These are phyloP conservation scores for Polypedilum vanderplanki DNA, from an alignment of 1,140 invertebrate genomes.

Conservation along the genomic window DNA sequence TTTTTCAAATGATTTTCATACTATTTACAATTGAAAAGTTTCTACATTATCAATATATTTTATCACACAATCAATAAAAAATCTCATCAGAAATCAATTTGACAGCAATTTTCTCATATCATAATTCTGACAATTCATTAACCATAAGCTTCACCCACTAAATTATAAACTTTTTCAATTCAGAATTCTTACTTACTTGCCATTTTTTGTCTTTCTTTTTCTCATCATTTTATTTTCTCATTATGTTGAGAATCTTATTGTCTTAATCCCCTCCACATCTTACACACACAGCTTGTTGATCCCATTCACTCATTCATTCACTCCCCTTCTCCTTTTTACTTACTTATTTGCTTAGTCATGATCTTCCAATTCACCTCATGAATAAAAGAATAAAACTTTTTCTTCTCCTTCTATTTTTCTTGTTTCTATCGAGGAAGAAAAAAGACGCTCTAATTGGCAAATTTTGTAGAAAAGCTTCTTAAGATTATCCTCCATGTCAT, in stretches of 20 bases:
- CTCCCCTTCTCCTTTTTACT: background rate
- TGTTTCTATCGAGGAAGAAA: background rate
- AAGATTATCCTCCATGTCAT: constrained; percentile 10
- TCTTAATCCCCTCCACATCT: background rate
- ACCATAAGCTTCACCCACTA: background rate
- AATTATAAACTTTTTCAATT: background rate
- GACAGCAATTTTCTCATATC: background rate
- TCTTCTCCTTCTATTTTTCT: no score
- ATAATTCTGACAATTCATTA: background rate
- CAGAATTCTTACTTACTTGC: background rate
- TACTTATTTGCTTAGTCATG: constrained; percentile 18
- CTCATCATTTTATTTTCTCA: no score
- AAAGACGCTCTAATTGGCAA: constrained; percentile 12
- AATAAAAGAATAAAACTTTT: background rate
- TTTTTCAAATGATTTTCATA: no score
- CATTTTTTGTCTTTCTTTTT: no score
- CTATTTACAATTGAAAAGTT: no score
- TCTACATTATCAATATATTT: no score
- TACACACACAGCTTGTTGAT: constrained; percentile 17
- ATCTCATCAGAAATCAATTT: no score
- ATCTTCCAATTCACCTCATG: constrained; percentile 17
- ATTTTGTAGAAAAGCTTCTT: constrained; percentile 7
- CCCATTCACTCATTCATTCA: background rate
- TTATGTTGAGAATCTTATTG: no score
- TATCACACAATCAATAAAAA: no score